Conservation (phyloP, 2,113 vertebrate genomes). For the Otolemur garnettii region DNA sequence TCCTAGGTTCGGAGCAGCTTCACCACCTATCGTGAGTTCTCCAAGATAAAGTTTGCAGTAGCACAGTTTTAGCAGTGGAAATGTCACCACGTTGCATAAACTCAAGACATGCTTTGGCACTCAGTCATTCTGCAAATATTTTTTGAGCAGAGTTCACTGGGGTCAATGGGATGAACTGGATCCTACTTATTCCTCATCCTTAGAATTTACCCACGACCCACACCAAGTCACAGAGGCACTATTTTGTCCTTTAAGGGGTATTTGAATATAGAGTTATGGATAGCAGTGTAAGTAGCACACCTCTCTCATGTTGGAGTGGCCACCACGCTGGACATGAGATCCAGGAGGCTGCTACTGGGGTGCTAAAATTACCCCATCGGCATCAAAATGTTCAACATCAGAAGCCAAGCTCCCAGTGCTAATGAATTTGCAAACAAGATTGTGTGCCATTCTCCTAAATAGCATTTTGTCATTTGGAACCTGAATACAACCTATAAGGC, state of each 20-base stretch:
- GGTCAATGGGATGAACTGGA: conserved; percentile 18
- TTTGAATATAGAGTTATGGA: not conserved
- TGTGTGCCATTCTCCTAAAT: not conserved
- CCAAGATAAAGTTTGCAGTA: conserved; percentile 73
- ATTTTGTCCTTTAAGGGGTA: not conserved
- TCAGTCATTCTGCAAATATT: conserved; percentile 65
- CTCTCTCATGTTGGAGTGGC: not conserved
- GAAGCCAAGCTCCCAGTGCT: not conserved
- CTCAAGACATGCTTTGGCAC: conserved; percentile 33
- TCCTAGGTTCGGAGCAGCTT: conserved; percentile 53
- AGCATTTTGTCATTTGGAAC: conserved; percentile 20
- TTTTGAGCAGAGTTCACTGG: conserved; percentile 30
- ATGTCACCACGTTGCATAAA: conserved; percentile 51
- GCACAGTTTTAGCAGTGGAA: not conserved
- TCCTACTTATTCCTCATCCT: not conserved
- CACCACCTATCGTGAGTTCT: conserved; percentile 36
- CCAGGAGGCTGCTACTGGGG: not conserved
- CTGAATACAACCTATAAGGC: not conserved
- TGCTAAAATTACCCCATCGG: not conserved
- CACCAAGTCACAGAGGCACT: not conserved
- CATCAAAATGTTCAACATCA: no score
- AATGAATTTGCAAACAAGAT: not conserved
- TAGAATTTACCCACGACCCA: not conserved
- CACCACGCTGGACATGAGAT: not conserved
- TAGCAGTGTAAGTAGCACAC: not conserved